These are phyloP conservation scores for Brachionus angularis DNA, from an alignment of 1,140 invertebrate genomes.

Conservation along the genomic window DNA sequence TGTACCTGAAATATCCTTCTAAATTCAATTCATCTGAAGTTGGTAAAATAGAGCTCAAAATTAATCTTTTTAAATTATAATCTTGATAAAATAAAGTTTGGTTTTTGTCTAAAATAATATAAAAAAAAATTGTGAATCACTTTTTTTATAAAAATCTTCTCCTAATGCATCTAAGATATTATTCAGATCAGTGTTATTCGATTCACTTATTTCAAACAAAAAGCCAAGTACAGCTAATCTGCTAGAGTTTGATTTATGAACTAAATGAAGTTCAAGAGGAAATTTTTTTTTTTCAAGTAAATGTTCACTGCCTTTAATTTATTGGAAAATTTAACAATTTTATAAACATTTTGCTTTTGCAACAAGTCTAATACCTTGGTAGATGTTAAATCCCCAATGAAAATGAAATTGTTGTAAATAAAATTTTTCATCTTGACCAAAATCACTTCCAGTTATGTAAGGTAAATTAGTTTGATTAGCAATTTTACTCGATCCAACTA, in stretches of 20 bases:
- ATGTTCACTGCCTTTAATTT: constrained; percentile 30
- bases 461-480: not conserved
- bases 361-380: constrained; percentile 32
- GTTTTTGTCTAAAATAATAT: not conserved
- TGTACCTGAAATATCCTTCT: constrained; percentile 65
- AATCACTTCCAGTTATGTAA: constrained; percentile 14
- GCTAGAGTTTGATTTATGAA: constrained; percentile 8
- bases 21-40: not conserved
- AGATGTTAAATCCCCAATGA: constrained; percentile 37
- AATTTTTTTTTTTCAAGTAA: not conserved
- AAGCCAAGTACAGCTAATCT: constrained; percentile 14
- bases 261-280: constrained; percentile 39
- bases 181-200: no score
- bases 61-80: not conserved
- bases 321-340: no score
- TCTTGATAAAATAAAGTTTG: not conserved
- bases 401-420: constrained; percentile 32
- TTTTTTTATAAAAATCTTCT: not conserved
- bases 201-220: not conserved
- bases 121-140: not conserved
- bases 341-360: not conserved
- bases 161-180: no score
- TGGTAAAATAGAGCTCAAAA: not conserved
- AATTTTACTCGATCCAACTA: not conserved
- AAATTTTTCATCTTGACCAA: constrained; percentile 1